Evolutionary conservation across 2,888 invertebrate genomes (phyloP).

Genomic region (Neoitamus cyanurus): DNA sequence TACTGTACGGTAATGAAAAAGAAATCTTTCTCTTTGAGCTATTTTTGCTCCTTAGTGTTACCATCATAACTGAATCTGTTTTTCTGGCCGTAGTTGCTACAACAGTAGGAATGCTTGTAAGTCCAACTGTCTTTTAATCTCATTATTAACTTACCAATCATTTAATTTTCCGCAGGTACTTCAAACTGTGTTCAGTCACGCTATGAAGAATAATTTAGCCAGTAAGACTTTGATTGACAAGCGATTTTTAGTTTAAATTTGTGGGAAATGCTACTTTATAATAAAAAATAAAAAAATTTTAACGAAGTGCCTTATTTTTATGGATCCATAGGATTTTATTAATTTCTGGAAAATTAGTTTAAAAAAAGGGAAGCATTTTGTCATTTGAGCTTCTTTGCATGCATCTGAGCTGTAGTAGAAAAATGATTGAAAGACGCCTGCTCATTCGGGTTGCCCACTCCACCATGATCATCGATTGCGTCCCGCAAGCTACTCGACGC

Average conservation of each 20-base stretch:
- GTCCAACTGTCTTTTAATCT: conserved; percentile 30
- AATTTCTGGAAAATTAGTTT: too few relatives aligned
- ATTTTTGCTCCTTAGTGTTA: conserved; percentile 73
- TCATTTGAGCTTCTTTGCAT: too few relatives aligned
- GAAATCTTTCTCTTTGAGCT: conserved; percentile 77
- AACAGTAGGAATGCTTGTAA: conserved; percentile 69
- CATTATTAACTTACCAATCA: neutral
- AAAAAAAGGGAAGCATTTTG: too few relatives aligned
- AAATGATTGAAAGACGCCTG: too few relatives aligned
- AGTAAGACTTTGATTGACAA: conserved; percentile 75
- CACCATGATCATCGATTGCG: too few relatives aligned
- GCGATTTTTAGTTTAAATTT: conserved; percentile 74
- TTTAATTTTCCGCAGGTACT: neutral
- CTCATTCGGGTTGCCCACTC: too few relatives aligned
- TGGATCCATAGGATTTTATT: too few relatives aligned
- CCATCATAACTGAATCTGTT: conserved; percentile 70
- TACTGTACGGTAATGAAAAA: conserved; percentile 81
- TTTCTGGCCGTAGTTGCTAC: conserved; percentile 68
- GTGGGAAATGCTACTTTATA: too few relatives aligned
- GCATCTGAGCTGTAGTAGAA: too few relatives aligned
- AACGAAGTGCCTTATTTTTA: too few relatives aligned
- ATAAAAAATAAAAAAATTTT: too few relatives aligned
- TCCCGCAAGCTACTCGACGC: too few relatives aligned
- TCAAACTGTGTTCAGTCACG: neutral
- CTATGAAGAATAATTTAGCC: conserved; percentile 26